Conservation (phyloP, 2,888 invertebrate genomes). For the Dromius quadrimaculatus region DNA sequence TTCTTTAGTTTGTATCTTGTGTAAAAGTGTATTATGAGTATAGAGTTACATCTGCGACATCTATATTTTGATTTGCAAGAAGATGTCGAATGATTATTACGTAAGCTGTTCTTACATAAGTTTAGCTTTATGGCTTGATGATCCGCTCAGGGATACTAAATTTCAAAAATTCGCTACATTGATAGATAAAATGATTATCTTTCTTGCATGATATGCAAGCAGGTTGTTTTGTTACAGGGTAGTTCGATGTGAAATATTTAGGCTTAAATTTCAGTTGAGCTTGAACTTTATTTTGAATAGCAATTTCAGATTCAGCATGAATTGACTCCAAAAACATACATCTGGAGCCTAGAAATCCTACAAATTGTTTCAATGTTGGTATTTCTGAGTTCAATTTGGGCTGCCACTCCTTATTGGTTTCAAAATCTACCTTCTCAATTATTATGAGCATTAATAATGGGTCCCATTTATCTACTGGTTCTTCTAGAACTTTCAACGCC, state of each 20-base stretch:
- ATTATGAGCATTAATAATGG: neutral
- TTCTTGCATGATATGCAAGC: neutral
- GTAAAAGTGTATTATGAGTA: neutral
- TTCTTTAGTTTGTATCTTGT: neutral
- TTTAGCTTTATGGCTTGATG: neutral
- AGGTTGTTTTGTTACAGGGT: neutral
- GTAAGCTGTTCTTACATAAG: neutral
- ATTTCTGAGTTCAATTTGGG: neutral
- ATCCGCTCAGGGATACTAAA: neutral
- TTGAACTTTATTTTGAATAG: neutral
- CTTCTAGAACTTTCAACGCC: neutral
- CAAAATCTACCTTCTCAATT: neutral
- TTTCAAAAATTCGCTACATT: constrained; percentile 2
- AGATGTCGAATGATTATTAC: neutral
- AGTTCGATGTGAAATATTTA: neutral
- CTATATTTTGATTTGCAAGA: neutral
- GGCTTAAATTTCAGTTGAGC: neutral
- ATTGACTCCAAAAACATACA: neutral
- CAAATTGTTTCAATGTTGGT: neutral
- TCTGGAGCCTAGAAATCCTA: neutral
- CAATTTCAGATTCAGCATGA: neutral
- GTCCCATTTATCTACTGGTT: neutral
- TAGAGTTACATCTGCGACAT: neutral
- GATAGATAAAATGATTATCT: constrained; percentile 1
- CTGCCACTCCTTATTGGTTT: neutral